phyloP scores from a whole-genome alignment of 2,888 invertebrate genomes.

The Pyralis farinalis region DNA sequence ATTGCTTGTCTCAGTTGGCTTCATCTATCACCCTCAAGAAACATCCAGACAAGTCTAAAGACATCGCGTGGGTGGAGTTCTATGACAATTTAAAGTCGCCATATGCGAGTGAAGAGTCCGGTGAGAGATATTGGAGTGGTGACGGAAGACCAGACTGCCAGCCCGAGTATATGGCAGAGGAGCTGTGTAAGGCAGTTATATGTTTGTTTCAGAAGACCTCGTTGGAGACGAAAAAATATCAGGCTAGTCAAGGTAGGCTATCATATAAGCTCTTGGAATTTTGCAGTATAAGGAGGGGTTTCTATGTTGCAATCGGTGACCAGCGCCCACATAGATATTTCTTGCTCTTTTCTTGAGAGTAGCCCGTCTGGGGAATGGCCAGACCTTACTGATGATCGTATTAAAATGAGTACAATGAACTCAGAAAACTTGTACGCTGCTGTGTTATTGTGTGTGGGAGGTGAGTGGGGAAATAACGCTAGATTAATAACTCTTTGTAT shows the following conservation, averaged over 20 bases:
- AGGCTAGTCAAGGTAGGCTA: constrained; percentile 45
- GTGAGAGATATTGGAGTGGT: constrained; percentile 28
- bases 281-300: too few relatives aligned
- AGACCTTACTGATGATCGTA: too few relatives aligned
- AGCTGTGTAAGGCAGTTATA: constrained; percentile 52
- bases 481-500: too few relatives aligned
- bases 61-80: constrained; percentile 38
- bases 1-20: constrained; percentile 50
- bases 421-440: too few relatives aligned
- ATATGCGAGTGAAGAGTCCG: constrained; percentile 16
- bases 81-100: constrained; percentile 52
- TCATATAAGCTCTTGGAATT: too few relatives aligned
- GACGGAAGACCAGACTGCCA: constrained; percentile 47
- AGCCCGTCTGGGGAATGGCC: too few relatives aligned
- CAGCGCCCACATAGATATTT: too few relatives aligned
- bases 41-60: constrained; percentile 38
- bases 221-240: constrained; percentile 39
- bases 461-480: too few relatives aligned
- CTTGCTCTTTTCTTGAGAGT: too few relatives aligned
- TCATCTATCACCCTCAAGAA: constrained; percentile 43
- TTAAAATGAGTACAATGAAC: too few relatives aligned
- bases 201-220: constrained; percentile 43
- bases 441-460: too few relatives aligned
- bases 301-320: too few relatives aligned
- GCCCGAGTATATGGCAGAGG: constrained; percentile 60